Conservation (phyloP, 2,797 vertebrate species). For the Cryptoprocta ferox region DNA sequence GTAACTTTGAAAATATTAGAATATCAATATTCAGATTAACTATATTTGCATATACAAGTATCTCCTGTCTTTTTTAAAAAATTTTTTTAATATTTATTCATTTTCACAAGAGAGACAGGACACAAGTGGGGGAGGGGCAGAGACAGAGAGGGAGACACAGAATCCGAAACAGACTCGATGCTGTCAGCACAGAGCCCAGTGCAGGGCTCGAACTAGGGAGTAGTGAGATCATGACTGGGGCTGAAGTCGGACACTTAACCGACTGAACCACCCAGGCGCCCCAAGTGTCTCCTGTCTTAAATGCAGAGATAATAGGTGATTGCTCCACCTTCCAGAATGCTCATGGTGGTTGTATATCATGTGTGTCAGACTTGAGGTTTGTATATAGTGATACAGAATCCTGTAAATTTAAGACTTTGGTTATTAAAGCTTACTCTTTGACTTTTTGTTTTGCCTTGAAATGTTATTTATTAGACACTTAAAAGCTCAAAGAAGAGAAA, state of each 20-base stretch:
- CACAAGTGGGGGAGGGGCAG: too few relatives aligned
- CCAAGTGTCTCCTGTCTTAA: neutral
- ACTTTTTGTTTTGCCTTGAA: neutral
- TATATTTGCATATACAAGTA: neutral
- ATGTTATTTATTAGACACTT: neutral
- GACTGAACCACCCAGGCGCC: too few relatives aligned
- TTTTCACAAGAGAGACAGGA: too few relatives aligned
- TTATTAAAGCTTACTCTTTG: neutral
- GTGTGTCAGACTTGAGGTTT: neutral
- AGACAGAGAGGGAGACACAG: too few relatives aligned
- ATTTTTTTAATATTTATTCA: too few relatives aligned
- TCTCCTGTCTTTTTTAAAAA: neutral
- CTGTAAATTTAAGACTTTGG: neutral
- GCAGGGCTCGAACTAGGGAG: too few relatives aligned
- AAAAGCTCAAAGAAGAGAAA: neutral
- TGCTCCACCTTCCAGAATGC: neutral
- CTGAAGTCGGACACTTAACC: too few relatives aligned
- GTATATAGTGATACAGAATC: neutral
- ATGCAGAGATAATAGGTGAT: neutral
- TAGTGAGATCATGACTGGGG: too few relatives aligned
- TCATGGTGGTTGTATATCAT: neutral
- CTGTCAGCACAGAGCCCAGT: too few relatives aligned
- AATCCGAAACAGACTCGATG: too few relatives aligned
- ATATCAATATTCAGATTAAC: neutral
- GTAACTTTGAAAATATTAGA: neutral